Base-by-base conservation (phyloP, 2,888 invertebrate genomes). In the Tineola bisselliella region DNA sequence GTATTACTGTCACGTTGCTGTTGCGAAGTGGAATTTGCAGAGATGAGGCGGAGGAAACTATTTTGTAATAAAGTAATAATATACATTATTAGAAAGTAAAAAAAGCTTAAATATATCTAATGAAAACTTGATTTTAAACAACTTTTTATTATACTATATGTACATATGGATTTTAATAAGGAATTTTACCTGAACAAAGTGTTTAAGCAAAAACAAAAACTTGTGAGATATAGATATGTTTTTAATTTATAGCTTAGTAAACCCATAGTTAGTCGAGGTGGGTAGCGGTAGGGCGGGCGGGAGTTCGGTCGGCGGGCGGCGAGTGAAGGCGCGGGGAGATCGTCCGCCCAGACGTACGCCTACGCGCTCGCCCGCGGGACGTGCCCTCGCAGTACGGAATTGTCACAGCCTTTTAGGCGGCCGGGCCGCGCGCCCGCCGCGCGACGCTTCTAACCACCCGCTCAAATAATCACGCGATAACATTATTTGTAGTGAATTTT, bases 341-440 rank as follows among this genome's bases (percentile, higher is more conserved):
- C 66, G 69, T 31, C 60, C 62, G 64, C 64, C 64, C 81, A 81
- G 81, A 81, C 76, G 79, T 66, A 75, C 82, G 83, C 82, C 81
- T 78, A 82, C 82, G 81, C 79, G 81, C 77, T 75, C 70, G 69
- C 71, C 69, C 71, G 74, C 76, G 81, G 62, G 77, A 78, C 83
- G 84, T 79, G 75, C 75, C 68, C 62, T 63, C 68, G 69, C 72
- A 70, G 60, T 61, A 52, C 58, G 43, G 73, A 73, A 73, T 70
- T 80, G 72, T 72, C 82, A 80, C 80, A 79, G 77, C 79, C 78
- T 78, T 73, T 70, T 73, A 74, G 81, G 80, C 81, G 77, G 81
- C 84, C 81, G 79, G 84, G 86, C 81, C 75, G 70, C 70, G 68
- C 60, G 73, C 71, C 73, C 76, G 72, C 69, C 73, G 75, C 74